Evolutionary conservation across 1,140 invertebrate species (phyloP).

Genomic region (Drosophila ambigua): DNA sequence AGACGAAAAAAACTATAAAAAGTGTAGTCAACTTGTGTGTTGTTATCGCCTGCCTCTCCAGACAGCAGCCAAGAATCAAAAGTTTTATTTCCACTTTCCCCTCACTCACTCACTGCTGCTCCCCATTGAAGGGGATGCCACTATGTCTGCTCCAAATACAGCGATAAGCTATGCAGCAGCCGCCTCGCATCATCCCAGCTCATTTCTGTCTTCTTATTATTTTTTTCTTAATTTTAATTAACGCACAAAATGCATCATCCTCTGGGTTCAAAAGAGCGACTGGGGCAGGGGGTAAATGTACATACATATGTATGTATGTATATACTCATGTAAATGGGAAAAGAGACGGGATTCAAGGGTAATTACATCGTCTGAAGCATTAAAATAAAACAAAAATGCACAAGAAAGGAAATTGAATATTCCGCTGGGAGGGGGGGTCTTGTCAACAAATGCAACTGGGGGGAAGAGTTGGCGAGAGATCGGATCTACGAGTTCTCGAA

Average conservation of each 20-base stretch:
- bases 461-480: too few species aligned
- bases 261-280: not conserved
- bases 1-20: constrained; percentile 11
- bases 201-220: constrained; percentile 48
- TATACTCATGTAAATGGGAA: not conserved
- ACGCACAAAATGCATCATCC: constrained; percentile 49
- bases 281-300: not conserved
- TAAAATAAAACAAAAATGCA: constrained; percentile 44
- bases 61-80: constrained; percentile 58
- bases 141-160: not conserved
- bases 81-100: constrained; percentile 34
- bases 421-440: constrained; percentile 11
- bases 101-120: not conserved
- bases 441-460: constrained; percentile 3
- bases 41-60: constrained; percentile 61
- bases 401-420: constrained; percentile 21
- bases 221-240: constrained; percentile 71
- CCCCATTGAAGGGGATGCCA: not conserved
- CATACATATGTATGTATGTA: constrained; percentile 1
- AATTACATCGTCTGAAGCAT: constrained; percentile 46
- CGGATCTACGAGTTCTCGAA: too few species aligned
- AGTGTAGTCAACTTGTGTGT: constrained; percentile 71
- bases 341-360: not conserved
- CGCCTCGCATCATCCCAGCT: constrained; percentile 48
- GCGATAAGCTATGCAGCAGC: constrained; percentile 25